Evolutionary conservation across 1,140 invertebrate species (phyloP).

Genomic region (Scaptomyza montana): DNA sequence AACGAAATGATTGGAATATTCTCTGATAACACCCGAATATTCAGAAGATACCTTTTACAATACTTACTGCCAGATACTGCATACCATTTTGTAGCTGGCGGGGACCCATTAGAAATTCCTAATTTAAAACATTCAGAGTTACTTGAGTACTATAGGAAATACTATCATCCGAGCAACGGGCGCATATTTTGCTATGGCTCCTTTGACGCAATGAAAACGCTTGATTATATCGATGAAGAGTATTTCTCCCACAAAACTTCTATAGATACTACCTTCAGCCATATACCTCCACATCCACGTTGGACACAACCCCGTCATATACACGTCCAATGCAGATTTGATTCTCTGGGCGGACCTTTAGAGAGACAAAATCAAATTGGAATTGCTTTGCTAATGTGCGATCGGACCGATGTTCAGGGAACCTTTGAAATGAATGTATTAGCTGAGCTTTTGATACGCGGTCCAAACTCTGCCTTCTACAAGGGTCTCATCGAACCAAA

Average conservation of each 20-base stretch:
- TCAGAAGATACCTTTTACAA: constrained; percentile 91
- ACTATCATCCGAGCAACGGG: constrained; percentile 96
- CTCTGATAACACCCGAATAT: constrained; percentile 91
- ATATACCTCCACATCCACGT: constrained; percentile 88
- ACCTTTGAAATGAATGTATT: constrained; percentile 91
- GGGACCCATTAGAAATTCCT: constrained; percentile 93
- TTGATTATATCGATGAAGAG: constrained; percentile 90
- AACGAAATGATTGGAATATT: constrained; percentile 99
- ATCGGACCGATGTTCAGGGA: constrained; percentile 91
- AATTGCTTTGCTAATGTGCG: constrained; percentile 90
- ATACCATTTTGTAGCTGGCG: constrained; percentile 93
- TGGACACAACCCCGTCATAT: constrained; percentile 88
- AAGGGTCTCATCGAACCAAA: constrained; percentile 93
- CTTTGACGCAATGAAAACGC: constrained; percentile 91
- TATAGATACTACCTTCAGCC: constrained; percentile 86
- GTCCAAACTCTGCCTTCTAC: constrained; percentile 95
- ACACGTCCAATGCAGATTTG: constrained; percentile 88
- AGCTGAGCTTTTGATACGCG: constrained; percentile 90
- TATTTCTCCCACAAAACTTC: constrained; percentile 87
- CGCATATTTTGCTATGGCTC: constrained; percentile 96
- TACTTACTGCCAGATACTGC: constrained; percentile 91
- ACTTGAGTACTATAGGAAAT: constrained; percentile 91
- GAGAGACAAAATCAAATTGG: constrained; percentile 92
- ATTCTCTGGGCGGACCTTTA: constrained; percentile 91
- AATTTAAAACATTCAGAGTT: constrained; percentile 91